Base-by-base conservation (phyloP, 37 sponge, comb jelly and placozoan genomes). In the Bolinopsis microptera region DNA sequence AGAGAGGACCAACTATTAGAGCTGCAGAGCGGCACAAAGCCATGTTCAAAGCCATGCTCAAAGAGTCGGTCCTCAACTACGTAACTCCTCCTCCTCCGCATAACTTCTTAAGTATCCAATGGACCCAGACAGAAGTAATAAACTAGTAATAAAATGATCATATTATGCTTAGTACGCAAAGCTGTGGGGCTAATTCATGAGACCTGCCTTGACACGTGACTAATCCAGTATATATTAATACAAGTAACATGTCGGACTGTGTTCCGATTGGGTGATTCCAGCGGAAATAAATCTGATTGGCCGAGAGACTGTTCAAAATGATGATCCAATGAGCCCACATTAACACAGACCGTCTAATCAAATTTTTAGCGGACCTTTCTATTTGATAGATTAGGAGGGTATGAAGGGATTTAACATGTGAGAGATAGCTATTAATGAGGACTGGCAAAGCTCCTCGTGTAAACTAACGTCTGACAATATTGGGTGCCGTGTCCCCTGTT, bases 261-360 rank as follows among this genome's bases (percentile, higher is more conserved):
- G 61, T 48, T 48, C 61, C 61, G 61, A 48, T 48, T 48, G 61
- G 61, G 5, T 48, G 61, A 48, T 48, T 48, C 13, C 13, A 13
- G 9, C 61, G 61, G 61, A 13, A 13, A 48, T 48, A 13, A 13
- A 5, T 48, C 9, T 48, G 61, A 48, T 48, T 48, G 61, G 61
- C 61, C 9, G 61, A 48, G 61, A 5, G 61, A 13, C 61, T 48
- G 61, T 48, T 48, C 61, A 48, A 48, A 48, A 48, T 48, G 61
- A 48, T 48, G 61, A 48, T 48, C 61, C 61, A 70, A 70, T 70
- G 74, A 70, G 74, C 61, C 28, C 74, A 70, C 74, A 70, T 70
- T 70, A 70, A 70, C 74, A 70, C 74, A 70, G 74, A 70, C 74
- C 74, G 28, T 28, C 21, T 70, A 70, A 70, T 70, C 74, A 70